Base-by-base conservation (phyloP, 1,140 invertebrate species). In the Heliothis subflexa region DNA sequence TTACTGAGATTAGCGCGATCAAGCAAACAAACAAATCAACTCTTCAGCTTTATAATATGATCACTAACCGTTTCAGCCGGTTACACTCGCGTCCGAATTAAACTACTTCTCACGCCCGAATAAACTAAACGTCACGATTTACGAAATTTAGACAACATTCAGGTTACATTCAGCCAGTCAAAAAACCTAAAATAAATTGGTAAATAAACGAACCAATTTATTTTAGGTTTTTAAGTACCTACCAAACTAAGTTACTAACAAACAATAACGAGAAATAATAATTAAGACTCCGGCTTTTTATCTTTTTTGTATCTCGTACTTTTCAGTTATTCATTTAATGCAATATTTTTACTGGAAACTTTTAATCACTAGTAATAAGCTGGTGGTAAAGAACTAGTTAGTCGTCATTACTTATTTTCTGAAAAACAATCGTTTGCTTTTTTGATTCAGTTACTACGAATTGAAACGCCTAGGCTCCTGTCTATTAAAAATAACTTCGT, bases 401-500 rank as follows among this genome's bases (percentile, higher is more conserved):
- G 47, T 64, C 54, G 55, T 40, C 33, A 61, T 47, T 54, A 25
- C 21, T 25, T 76, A 16, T 57, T 50, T 77, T 68, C 62, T 77
- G 74, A 57, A 77, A 77, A 66, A 77, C 61, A 68, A 28, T 66
- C 68, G 16, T 55, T 72, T 55, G 16, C 21, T 77, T 77, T 77
- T 77, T 68, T 52, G 50, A 66, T 62, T 61, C 59, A 14, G 49
- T 47, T 77, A 77, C 74, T 61, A 25, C 55, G 74, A 77, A 77
- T 25, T 57, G 28, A 52, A 72, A 78, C 68, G 66, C 40, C 45
- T 64, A 54, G 73, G 12, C 50, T 74, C 77, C 78, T 64, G 28
- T 68, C 16, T 74, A 25, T 84, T 81, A 81, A 78, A 85, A 83
- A 78, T 81, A 85, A 79, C 57, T 18, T 80, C 81, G 83, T n/a